These are phyloP conservation scores for Bradypodion pumilum DNA, from an alignment of 2,797 vertebrate genomes.

Conservation along the genomic window DNA sequence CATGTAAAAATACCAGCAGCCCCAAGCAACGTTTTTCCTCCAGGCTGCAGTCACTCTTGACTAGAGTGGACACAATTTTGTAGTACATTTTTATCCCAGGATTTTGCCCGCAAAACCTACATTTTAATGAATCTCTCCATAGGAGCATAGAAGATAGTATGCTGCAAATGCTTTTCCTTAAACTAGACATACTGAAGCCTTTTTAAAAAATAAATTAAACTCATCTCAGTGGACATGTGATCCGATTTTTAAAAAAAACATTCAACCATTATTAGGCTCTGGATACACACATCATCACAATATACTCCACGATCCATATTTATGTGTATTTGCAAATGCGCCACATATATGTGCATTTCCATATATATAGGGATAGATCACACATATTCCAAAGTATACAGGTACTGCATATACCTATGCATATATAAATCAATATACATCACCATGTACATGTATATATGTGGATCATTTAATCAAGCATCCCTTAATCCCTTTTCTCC, in stretches of 20 bases:
- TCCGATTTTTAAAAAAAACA: no score
- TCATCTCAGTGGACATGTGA: no score
- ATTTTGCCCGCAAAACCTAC: conserved; percentile 46
- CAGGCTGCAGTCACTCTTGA: conserved; percentile 28
- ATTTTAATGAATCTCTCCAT: conserved; percentile 25
- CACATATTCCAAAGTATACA: background rate
- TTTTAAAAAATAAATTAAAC: no score
- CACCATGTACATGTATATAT: no score
- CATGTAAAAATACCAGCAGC: conserved; percentile 38
- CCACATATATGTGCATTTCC: background rate
- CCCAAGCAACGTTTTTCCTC: conserved; percentile 34
- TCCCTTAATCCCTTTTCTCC: no score
- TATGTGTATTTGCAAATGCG: background rate
- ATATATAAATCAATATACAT: background rate
- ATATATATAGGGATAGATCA: background rate
- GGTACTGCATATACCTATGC: background rate
- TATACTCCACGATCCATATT: no score
- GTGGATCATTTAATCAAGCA: background rate
- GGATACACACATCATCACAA: background rate
- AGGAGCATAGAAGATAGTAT: no score
- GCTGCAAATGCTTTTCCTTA: background rate
- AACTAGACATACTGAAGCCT: no score
- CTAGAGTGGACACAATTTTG: conserved; percentile 1
- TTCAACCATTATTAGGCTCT: background rate
- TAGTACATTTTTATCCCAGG: conserved; percentile 31